These are phyloP conservation scores for Caradrina clavipalpis DNA, from an alignment of 2,888 invertebrate species.

Conservation along the genomic window DNA sequence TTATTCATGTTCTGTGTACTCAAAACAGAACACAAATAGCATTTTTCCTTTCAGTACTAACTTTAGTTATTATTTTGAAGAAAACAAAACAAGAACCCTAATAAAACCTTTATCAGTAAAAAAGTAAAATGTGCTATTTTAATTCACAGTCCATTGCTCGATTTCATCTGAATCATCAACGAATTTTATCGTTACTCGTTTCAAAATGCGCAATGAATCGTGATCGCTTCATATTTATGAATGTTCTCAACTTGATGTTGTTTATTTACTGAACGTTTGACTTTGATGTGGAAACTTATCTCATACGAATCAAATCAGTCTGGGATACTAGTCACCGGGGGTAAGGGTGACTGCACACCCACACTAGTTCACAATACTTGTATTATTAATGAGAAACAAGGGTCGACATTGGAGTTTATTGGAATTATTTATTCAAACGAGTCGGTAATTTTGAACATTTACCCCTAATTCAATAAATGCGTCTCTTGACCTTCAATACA, in stretches of 20 bases:
- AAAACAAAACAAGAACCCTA: slow-evolving; percentile 11
- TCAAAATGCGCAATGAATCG: slow-evolving; percentile 56
- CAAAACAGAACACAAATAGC: too few species aligned
- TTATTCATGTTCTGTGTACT: background rate
- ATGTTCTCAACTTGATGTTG: slow-evolving; percentile 43
- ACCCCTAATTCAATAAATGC: too few species aligned
- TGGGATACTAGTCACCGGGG: slow-evolving; percentile 22
- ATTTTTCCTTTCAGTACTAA: background rate
- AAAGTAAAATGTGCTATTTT: slow-evolving; percentile 29
- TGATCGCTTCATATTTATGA: slow-evolving; percentile 54
- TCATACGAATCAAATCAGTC: slow-evolving; percentile 50
- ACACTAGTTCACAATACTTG: background rate
- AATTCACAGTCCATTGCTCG: slow-evolving; percentile 54
- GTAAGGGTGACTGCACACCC: slow-evolving; percentile 3
- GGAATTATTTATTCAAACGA: too few species aligned
- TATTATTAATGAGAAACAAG: background rate
- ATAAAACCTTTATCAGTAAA: slow-evolving; percentile 26
- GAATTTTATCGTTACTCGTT: slow-evolving; percentile 47
- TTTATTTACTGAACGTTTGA: slow-evolving; percentile 45
- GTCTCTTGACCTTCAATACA: too few species aligned
- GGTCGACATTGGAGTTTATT: background rate
- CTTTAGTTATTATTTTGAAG: background rate
- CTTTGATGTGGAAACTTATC: slow-evolving; percentile 47
- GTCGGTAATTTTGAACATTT: too few species aligned
- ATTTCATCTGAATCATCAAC: slow-evolving; percentile 49